phyloP scores from a whole-genome alignment of 2,113 vertebrate genomes.

The Mastomys natalensis region DNA sequence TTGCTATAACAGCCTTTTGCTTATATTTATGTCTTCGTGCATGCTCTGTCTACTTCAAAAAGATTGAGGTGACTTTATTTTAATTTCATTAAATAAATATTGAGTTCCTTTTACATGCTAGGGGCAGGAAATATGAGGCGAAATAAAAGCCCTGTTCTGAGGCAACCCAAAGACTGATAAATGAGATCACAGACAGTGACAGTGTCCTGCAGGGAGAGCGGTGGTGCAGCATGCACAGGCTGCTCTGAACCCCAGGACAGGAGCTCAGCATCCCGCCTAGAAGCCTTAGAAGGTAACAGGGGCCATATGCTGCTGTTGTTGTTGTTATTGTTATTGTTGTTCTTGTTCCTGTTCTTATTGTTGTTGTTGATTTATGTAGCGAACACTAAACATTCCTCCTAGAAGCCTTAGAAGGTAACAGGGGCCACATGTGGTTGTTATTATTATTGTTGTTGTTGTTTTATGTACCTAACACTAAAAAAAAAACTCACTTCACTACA shows the following conservation, averaged over 20 bases:
- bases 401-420: not conserved
- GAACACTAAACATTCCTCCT: not conserved
- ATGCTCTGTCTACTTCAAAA: not conserved
- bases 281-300: not conserved
- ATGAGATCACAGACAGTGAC: not conserved
- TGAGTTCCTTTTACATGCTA: not conserved
- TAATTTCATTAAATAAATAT: slow-evolving; percentile 28
- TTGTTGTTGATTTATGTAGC: no score
- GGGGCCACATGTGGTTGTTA: no score
- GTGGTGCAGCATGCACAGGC: not conserved
- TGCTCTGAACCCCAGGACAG: not conserved
- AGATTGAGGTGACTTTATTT: not conserved
- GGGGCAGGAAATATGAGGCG: not conserved
- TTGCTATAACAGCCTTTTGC: not conserved
- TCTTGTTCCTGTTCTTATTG: not conserved
- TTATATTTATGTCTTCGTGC: slow-evolving; percentile 30
- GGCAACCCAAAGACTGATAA: not conserved
- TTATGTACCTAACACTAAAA: not conserved
- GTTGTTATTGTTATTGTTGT: not conserved
- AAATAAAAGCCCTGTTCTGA: not conserved
- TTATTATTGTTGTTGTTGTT: not conserved
- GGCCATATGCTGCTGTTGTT: not conserved
- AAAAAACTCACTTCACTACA: not conserved
- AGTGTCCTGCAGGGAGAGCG: not conserved
- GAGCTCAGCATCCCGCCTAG: not conserved